These are phyloP conservation scores for Agrotis exclamationis DNA, from an alignment of 2,888 invertebrate species.

Conservation along the genomic window DNA sequence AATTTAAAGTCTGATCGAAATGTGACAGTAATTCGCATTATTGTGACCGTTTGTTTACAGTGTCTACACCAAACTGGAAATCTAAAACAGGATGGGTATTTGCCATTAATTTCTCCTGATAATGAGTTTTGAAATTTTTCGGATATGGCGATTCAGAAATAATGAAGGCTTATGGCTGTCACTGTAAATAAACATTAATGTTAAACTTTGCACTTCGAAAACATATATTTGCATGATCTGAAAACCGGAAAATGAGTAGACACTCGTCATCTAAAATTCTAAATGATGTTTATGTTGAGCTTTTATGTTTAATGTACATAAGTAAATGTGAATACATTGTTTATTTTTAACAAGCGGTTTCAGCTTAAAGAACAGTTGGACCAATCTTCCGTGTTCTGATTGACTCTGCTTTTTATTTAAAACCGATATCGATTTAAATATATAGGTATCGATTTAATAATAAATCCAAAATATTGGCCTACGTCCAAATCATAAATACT, in stretches of 20 bases:
- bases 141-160: conserved; percentile 1
- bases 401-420: conserved; percentile 45
- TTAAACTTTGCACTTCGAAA: neutral
- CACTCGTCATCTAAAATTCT: neutral
- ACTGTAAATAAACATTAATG: neutral
- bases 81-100: conserved; percentile 49
- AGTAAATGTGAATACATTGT: conserved; percentile 16
- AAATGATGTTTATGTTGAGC: neutral
- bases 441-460: conserved; percentile 65
- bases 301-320: neutral
- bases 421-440: conserved; percentile 64
- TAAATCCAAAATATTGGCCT: conserved; percentile 69
- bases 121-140: conserved; percentile 18
- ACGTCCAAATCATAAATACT: conserved; percentile 69
- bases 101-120: conserved; percentile 37
- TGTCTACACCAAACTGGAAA: conserved; percentile 42
- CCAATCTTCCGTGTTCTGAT: neutral
- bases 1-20: conserved; percentile 68
- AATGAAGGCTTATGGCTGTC: neutral
- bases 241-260: neutral
- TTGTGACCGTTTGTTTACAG: conserved; percentile 51
- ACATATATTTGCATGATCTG: conserved; percentile 4
- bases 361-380: neutral
- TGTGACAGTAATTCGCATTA: conserved; percentile 58
- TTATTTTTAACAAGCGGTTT: neutral